Conservation (phyloP, 2,113 vertebrate species). For the Catharus fuscescens region DNA sequence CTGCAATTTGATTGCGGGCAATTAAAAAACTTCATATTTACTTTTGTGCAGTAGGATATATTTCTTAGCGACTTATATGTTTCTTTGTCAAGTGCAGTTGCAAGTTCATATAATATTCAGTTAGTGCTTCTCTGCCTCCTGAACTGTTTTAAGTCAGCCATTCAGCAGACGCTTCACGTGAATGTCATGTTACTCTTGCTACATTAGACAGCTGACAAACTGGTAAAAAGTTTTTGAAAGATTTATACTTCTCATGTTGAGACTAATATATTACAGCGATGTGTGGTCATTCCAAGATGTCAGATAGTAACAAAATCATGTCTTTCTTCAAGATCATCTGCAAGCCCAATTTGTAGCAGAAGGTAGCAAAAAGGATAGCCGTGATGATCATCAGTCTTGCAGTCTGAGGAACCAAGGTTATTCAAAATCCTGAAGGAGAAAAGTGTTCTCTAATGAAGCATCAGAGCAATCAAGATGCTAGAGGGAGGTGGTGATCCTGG, state of each 20-base stretch:
- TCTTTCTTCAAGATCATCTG: neutral
- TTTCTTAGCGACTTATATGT: neutral
- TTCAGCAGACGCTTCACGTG: neutral
- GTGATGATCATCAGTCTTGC: neutral
- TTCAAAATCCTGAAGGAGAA: neutral
- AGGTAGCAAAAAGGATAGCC: neutral
- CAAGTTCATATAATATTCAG: neutral
- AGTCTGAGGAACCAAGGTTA: neutral
- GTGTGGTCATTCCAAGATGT: neutral
- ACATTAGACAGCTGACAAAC: neutral
- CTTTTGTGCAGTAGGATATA: neutral
- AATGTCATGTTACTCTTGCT: neutral
- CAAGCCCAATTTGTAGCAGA: neutral
- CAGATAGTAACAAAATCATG: neutral
- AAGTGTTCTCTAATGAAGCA: neutral
- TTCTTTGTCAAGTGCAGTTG: neutral
- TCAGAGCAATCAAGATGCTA: neutral
- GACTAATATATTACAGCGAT: neutral
- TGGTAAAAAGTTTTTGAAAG: neutral
- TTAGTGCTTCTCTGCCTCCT: neutral
- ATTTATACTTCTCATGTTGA: neutral
- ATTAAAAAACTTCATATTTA: neutral
- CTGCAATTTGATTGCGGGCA: neutral
- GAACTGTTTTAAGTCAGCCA: neutral
- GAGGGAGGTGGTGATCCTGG: neutral